A percentile compares a stretch with the other conserved stretches of the same genome.
Evolutionary conservation across 2,113 vertebrate species (phyloP).

Genomic region (Stegastes partitus): DNA sequence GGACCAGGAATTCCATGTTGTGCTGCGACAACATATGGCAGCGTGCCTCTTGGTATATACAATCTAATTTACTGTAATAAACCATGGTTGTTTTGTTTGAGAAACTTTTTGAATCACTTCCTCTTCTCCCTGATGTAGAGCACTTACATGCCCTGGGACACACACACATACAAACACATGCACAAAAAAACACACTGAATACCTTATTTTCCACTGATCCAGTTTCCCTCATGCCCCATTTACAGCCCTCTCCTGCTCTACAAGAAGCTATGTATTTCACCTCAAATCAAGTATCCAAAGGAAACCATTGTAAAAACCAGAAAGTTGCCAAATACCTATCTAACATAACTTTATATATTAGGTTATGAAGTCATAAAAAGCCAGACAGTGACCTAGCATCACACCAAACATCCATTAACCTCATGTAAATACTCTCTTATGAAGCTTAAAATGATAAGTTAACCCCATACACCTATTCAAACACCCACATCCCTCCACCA

Average conservation of each 20-base stretch:
- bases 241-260: constrained; percentile 3
- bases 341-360: constrained; percentile 22
- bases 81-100: constrained; percentile 64
- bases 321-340: neutral
- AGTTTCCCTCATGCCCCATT: constrained; percentile 2
- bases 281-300: neutral
- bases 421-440: constrained; percentile 26
- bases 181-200: neutral
- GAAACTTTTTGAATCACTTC: constrained; percentile 63
- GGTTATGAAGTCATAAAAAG: constrained; percentile 23
- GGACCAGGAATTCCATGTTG: constrained; percentile 38
- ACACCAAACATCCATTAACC: constrained; percentile 29
- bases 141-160: neutral
- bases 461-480: constrained; percentile 14
- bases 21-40: constrained; percentile 56
- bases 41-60: constrained; percentile 44
- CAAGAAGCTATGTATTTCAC: constrained; percentile 2
- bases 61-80: constrained; percentile 67
- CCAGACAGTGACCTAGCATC: constrained; percentile 26
- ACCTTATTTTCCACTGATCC: constrained; percentile 45
- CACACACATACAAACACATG: neutral
- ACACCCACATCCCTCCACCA: constrained; percentile 13
- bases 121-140: constrained; percentile 41
- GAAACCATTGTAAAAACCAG: constrained; percentile 9
- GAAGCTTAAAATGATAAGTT: constrained; percentile 29